A percentile compares a stretch with the other conserved stretches of the same genome.
phyloP scores from a whole-genome alignment of 92 coral and sea anemone genomes.

The Actinernus sp. region DNA sequence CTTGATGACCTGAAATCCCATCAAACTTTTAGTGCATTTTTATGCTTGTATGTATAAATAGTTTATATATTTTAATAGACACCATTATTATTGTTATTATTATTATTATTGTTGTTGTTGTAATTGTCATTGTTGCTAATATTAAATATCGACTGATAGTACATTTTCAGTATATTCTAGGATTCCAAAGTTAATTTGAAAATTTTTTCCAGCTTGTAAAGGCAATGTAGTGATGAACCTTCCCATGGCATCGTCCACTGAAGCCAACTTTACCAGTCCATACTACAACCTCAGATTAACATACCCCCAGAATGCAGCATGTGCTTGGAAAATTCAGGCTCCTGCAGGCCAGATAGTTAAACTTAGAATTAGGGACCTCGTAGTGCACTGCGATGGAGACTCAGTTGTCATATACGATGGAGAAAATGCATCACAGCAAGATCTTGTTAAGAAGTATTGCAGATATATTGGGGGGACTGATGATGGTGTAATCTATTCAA shows the following conservation, averaged over 20 bases:
- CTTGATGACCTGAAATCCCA: too few species aligned
- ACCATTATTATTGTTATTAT: too few species aligned
- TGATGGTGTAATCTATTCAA: conserved; percentile 16
- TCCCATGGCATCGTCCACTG: not conserved
- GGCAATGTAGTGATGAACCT: not conserved
- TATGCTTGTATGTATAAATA: too few species aligned
- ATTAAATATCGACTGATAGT: not conserved
- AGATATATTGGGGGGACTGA: not conserved
- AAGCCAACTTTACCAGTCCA: conserved; percentile 44
- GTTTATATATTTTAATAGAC: too few species aligned
- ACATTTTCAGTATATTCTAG: not conserved
- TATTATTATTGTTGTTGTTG: too few species aligned
- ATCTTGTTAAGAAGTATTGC: not conserved
- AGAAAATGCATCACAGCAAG: not conserved
- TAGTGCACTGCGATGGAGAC: not conserved
- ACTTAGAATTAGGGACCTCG: not conserved
- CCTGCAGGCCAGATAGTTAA: conserved; percentile 8
- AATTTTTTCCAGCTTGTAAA: not conserved
- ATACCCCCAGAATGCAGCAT: conserved; percentile 8
- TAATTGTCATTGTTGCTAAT: too few species aligned
- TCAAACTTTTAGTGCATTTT: too few species aligned
- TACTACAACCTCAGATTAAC: not conserved
- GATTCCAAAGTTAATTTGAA: not conserved
- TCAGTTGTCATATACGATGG: conserved; percentile 30
- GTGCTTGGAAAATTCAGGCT: conserved; percentile 40